A percentile compares a stretch with the other conserved stretches of the same genome.
These are phyloP conservation scores for Synanceia verrucosa DNA, from an alignment of 2,797 vertebrate genomes.

Conservation along the genomic window DNA sequence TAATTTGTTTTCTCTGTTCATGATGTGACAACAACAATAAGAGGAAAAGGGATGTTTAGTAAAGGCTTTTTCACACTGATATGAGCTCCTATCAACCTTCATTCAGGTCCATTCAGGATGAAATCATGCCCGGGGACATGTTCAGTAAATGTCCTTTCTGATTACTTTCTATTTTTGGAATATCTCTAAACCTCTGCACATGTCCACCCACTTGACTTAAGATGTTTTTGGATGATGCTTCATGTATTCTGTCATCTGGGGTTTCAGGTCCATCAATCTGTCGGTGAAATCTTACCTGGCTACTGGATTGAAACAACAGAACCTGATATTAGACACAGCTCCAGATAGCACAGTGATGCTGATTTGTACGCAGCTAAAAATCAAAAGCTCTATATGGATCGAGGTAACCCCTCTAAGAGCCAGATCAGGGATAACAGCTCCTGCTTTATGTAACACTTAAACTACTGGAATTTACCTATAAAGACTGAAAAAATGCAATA, in stretches of 20 bases:
- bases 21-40: not conserved
- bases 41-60: not conserved
- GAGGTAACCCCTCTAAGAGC: not conserved
- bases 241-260: not conserved
- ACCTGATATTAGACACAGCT: not conserved
- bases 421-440: not conserved
- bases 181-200: not conserved
- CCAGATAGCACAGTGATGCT: not conserved
- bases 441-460: not conserved
- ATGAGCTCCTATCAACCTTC: not conserved
- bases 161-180: constrained; percentile 20
- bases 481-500: not conserved
- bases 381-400: not conserved
- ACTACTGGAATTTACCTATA: not conserved
- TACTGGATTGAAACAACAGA: not conserved
- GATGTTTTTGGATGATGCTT: not conserved
- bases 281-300: not conserved
- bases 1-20: not conserved
- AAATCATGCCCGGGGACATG: not conserved
- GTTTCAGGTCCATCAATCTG: not conserved
- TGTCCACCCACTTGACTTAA: not conserved
- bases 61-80: not conserved
- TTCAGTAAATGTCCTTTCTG: constrained; percentile 1
- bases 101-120: not conserved
- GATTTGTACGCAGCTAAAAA: not conserved